Conservation (phyloP, 2,797 vertebrate genomes). For the Mycteria americana region DNA sequence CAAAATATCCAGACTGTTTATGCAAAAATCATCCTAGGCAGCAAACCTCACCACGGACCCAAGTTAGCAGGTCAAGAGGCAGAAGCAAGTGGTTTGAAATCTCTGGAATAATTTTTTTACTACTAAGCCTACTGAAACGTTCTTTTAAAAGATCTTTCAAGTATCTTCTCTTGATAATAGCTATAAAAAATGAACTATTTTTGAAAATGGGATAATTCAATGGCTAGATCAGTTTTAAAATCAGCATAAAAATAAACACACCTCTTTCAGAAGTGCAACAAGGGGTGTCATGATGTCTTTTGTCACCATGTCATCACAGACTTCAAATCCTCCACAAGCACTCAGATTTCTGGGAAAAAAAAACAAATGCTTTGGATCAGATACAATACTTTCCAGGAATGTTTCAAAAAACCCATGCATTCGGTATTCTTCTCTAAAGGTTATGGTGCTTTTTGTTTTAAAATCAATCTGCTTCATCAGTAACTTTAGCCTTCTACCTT, state of each 20-base stretch:
- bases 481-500: not conserved
- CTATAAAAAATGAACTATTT: not conserved
- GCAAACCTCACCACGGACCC: not conserved
- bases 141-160: not conserved
- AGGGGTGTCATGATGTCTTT: constrained; percentile 94
- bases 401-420: fast-evolving
- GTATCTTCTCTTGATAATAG: not conserved
- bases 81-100: not conserved
- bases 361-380: not conserved
- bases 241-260: constrained; percentile 56
- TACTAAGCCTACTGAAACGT: not conserved
- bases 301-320: constrained; percentile 97
- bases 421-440: not conserved
- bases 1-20: not conserved
- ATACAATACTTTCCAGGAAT: not conserved
- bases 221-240: not conserved
- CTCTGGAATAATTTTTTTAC: not conserved
- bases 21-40: not conserved
- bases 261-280: constrained; percentile 90
- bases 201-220: not conserved
- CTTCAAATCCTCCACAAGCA: constrained; percentile 92
- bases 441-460: not conserved
- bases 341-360: constrained; percentile 87
- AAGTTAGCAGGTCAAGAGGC: not conserved
- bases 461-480: not conserved